Base-by-base conservation (phyloP, 2,797 vertebrate genomes). In the Pipistrellus nathusii region DNA sequence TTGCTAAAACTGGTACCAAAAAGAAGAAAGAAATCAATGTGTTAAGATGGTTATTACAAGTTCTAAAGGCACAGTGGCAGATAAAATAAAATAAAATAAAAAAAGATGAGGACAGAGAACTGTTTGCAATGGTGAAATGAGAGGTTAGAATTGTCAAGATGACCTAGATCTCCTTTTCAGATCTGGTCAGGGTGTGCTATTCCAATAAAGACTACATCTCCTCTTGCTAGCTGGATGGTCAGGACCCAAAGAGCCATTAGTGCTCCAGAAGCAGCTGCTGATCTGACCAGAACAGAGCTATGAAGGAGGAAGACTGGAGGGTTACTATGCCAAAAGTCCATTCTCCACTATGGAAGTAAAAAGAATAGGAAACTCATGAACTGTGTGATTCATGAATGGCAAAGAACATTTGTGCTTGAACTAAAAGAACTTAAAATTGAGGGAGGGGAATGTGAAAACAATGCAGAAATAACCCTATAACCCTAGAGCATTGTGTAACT, bases 341-440 rank as follows among this genome's bases (percentile, higher is more conserved):
- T 93, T 91, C 77, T 94, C 84, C 55, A 66, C 53, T 53, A 55
- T 25, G 66, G 41, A 94, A 91, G 57, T 78, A 83, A 96, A 95
- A 95, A 92, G 71, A 93, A 95, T 48, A 95, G 95, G 78, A 96
- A 93, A 94, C 44, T 93, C 18, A 0, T 88, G 88, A 96, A 94
- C 68, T 96, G 87, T 68, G 77, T 97, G 96, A 96, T 95, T 96
- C 96, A 96, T 95, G 95, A 95, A 93, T 41, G 76, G 38, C 90
- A 96, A 93, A 90, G 57, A 89, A 87, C 20, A 51, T 83, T 85
- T 68, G n/a, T 94, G 21, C 73, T 51, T 77, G 53, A 78, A 94
- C 75, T 83, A 93, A 97, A 96, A 96, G 93, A 93, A 84, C 71
- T 89, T 91, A 95, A 82, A 91, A 95, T 13, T 69, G 55, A 85